Conservation (phyloP, 2,797 vertebrate species). For the Lithobates sylvaticus region DNA sequence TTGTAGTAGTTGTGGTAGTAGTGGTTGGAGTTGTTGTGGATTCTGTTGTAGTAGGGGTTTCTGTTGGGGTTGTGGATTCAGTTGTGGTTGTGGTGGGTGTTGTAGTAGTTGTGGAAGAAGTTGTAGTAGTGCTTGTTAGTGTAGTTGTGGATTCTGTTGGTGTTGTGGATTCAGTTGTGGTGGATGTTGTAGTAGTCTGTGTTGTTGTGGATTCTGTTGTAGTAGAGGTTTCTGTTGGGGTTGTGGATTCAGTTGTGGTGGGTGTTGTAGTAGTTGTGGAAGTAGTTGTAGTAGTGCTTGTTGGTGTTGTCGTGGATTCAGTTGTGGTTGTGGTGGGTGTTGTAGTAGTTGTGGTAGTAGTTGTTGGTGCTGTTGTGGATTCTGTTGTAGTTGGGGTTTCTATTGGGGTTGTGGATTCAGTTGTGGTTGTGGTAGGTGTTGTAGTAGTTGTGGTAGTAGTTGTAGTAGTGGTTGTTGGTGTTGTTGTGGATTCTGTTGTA, state of each 20-base stretch:
- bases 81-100: not conserved
- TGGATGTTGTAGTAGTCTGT: not conserved
- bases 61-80: not conserved
- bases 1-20: not conserved
- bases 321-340: not conserved
- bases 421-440: constrained; percentile 45
- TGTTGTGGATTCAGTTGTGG: constrained; percentile 15
- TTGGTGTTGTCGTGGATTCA: not conserved
- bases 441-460: not conserved
- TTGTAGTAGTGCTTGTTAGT: not conserved
- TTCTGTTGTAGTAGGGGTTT: not conserved
- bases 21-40: not conserved
- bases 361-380: not conserved
- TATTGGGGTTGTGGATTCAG: not conserved
- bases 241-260: not conserved
- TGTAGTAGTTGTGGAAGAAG: not conserved
- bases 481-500: not conserved
- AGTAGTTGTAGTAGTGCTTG: not conserved
- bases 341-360: not conserved
- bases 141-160: no score
- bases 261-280: no score
- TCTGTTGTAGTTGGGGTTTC: no score
- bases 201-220: not conserved
- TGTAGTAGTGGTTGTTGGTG: not conserved
- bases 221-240: not conserved